Base-by-base conservation (phyloP, 1,140 invertebrate species). In the Pseudomyrmex dendroicus region DNA sequence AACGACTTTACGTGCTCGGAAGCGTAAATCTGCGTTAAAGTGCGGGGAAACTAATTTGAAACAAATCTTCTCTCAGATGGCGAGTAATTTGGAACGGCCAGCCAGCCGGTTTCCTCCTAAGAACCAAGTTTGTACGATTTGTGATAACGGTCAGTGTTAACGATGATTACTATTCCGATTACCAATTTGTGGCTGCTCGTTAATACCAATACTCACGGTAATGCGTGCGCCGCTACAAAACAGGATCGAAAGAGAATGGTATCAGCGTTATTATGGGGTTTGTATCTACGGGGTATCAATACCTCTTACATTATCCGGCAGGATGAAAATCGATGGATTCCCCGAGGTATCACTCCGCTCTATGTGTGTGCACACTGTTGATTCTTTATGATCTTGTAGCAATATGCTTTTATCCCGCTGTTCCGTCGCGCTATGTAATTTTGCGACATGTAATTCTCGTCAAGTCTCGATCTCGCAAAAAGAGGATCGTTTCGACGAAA, bases 61-160 rank as follows among this genome's bases (percentile, higher is more conserved):
- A 86, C 86, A 84, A 87, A 87, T 86, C 86, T 84, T 86, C 57
- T 86, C 57, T 61, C 56, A 20, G 50, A 67, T n/a, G 59, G 82
- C 48, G 62, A 73, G 59, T 86, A 86, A 52, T 86, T 84, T 73
- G 50, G 25, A 57, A 68, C 84, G 59, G 59, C 7, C 35, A 7
- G 35, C 35, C 35, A 86, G 86, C 59, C 20, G 35, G 12, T 25
- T 20, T 63, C 63, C 63, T 22, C 54, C 76, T 72, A 80, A 80
- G 76, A 72, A 80, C 66, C 66, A 59, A 80, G 76, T 80, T 80
- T 59, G 59, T 70, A 50, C 76, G 76, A 80, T 80, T 80, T 80
- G 54, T 44, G 76, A 80, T 80, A 80, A 80, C 44, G 66, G 68
- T 72, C 76, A 72, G 66, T 72, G 66, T 80, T 80, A 80, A 80